Percentiles rank a stretch among this genome's conserved stretches.
Evolutionary conservation across 2,888 invertebrate genomes (phyloP).

Genomic region (Pheosia gnoma): DNA sequence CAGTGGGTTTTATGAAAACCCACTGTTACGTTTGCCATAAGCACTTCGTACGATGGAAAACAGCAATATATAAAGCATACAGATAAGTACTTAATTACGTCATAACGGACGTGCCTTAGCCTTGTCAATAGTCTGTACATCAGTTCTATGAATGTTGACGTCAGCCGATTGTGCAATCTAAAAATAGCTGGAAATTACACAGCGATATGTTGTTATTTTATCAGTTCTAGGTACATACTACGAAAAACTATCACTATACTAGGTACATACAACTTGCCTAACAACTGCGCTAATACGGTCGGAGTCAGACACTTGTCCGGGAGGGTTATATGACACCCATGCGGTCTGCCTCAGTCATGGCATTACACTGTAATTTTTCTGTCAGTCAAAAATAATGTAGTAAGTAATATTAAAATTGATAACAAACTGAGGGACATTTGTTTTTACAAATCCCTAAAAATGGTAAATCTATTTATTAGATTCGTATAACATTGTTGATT

Average conservation of each 20-base stretch:
- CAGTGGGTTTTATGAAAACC: too few species aligned
- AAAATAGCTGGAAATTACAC: slow-evolving; percentile 48
- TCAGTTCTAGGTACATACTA: slow-evolving; percentile 45
- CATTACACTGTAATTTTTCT: too few species aligned
- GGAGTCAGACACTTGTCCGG: too few species aligned
- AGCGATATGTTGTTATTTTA: slow-evolving; percentile 45
- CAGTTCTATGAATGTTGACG: slow-evolving; percentile 42
- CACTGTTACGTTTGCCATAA: too few species aligned
- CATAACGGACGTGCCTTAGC: slow-evolving; percentile 16
- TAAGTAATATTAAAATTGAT: too few species aligned
- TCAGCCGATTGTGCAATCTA: slow-evolving; percentile 48
- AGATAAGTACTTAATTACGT: slow-evolving; percentile 20
- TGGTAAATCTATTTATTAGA: too few species aligned
- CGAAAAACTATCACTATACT: neutral
- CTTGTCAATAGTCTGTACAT: slow-evolving; percentile 8
- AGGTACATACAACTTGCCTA: slow-evolving; percentile 26
- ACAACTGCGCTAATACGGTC: too few species aligned
- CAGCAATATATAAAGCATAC: slow-evolving; percentile 11
- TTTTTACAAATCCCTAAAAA: too few species aligned
- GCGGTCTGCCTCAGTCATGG: too few species aligned
- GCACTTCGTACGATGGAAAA: neutral
- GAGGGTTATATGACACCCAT: too few species aligned
- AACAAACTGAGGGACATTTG: too few species aligned
- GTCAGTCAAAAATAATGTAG: too few species aligned
- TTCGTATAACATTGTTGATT: slow-evolving; percentile 33